Base-by-base conservation (phyloP, 2,888 invertebrate species). In the Gastrophysa polygoni region DNA sequence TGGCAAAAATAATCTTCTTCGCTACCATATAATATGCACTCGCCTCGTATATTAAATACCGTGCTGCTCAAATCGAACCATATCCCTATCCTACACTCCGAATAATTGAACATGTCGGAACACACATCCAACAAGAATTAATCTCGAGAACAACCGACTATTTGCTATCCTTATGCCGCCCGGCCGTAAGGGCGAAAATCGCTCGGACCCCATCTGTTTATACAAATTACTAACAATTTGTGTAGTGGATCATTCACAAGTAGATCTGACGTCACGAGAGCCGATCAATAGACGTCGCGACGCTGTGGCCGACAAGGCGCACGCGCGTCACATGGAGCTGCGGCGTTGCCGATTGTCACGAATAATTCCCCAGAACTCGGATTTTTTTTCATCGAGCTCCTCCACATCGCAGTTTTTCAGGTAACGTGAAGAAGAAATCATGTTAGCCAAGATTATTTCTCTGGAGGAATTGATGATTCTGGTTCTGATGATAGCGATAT, bases 231-330 rank as follows among this genome's bases (percentile, higher is more conserved):
- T 73, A 73, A 74, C 73, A 75, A 75, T 76, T 76, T 76, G 77
- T 76, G 73, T 75, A 76, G 75, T 76, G 74, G 78, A 78, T 78
- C 78, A 78, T 78, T 78, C 78, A 78, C 76, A 75, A 78, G 76
- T 77, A 73, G 71, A 70, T 69, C 75, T 79, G 79, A 79, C 78
- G 78, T 79, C 79, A 79, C 67, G 51, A 50, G 44, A 66, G 50
- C 71, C 70, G 78, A 78, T 78, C 78, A 78, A 78, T 78, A 78
- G 76, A 65, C 67, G 70, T 67, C 68, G 72, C 70, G 68, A 70
- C 73, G 71, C n/a, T n/a, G n/a, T n/a, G n/a, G 68, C 68, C 70
- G 71, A 66, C 70, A 70, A 59, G 43, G 29, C 63, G 63, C 63
- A n/a, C 10, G 63, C 63, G 63, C 56, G 59, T 47, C 63, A 63